phyloP scores from a whole-genome alignment of 2,113 vertebrate genomes.

The Cryptomyrus ogoouensis region DNA sequence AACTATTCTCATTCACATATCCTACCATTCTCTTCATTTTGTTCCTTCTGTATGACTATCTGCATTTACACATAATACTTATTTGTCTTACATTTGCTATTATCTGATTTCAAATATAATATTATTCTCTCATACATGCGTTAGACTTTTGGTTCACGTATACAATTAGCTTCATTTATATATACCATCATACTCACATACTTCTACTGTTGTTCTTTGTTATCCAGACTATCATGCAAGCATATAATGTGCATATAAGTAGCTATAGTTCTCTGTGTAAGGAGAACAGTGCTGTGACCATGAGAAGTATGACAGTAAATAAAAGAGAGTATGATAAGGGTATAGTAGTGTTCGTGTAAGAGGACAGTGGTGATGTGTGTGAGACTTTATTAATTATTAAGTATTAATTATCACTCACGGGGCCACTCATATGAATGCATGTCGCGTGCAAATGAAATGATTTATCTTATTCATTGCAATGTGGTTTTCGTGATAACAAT shows the following conservation, averaged over 20 bases:
- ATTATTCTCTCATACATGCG: not conserved
- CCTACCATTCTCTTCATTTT: too few relatives aligned
- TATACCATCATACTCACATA: not conserved
- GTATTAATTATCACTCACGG: not conserved
- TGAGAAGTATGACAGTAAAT: not conserved
- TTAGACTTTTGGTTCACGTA: not conserved
- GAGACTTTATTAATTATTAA: not conserved
- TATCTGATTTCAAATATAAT: not conserved
- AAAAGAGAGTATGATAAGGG: not conserved
- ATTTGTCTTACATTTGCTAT: not conserved
- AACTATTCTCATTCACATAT: too few relatives aligned
- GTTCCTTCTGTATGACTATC: too few relatives aligned
- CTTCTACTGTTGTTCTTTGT: not conserved
- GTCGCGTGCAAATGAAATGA: not conserved
- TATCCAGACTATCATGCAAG: not conserved
- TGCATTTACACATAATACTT: too few relatives aligned
- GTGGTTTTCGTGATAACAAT: not conserved
- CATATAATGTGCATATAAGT: not conserved
- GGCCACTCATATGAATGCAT: not conserved
- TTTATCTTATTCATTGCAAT: not conserved
- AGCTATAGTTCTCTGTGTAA: not conserved
- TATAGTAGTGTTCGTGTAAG: not conserved
- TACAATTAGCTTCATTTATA: not conserved
- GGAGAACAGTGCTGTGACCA: not conserved
- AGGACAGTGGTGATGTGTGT: not conserved